Conservation (phyloP, 2,888 invertebrate genomes). For the Agrochola lota region DNA sequence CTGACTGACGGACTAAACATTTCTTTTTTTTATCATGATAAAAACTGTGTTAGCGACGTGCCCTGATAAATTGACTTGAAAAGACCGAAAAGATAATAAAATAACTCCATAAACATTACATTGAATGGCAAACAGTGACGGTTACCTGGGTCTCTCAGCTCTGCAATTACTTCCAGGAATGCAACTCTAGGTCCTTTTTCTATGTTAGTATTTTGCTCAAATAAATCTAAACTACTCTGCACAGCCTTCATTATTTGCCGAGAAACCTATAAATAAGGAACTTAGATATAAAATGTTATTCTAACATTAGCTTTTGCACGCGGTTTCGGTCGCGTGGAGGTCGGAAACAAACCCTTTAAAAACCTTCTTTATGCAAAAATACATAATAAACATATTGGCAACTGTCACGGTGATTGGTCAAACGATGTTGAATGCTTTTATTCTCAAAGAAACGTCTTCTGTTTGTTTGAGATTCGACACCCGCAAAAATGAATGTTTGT, state of each 20-base stretch:
- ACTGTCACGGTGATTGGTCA: background rate
- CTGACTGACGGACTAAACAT: too few relatives aligned
- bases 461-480: background rate
- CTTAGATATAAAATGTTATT: conserved; percentile 1
- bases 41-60: background rate
- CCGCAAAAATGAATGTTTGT: background rate
- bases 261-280: conserved; percentile 78
- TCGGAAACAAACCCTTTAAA: background rate
- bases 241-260: conserved; percentile 86
- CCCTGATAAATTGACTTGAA: background rate
- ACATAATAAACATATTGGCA: background rate
- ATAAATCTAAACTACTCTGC: conserved; percentile 89
- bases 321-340: background rate
- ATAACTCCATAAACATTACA: background rate
- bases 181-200: conserved; percentile 91
- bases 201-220: conserved; percentile 91
- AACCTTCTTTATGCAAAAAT: background rate
- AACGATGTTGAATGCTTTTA: background rate
- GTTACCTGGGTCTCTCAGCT: conserved; percentile 92
- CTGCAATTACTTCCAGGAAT: conserved; percentile 94
- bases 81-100: background rate
- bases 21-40: background rate
- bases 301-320: background rate
- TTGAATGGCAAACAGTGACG: background rate
- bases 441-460: background rate